These are phyloP conservation scores for Leucophenga montana DNA, from an alignment of 2,888 invertebrate species.

Conservation along the genomic window DNA sequence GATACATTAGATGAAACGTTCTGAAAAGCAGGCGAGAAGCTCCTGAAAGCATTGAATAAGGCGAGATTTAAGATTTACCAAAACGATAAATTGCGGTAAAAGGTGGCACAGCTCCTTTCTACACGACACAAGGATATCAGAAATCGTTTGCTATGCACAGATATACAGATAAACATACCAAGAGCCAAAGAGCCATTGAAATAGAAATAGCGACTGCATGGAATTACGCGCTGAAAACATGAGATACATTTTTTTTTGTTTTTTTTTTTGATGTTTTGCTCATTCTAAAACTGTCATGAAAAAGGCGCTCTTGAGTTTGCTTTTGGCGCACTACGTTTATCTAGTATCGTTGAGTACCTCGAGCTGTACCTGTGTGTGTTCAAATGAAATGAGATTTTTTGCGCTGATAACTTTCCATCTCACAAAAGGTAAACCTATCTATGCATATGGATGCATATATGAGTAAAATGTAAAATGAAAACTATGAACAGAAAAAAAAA, in stretches of 20 bases:
- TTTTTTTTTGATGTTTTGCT: not conserved
- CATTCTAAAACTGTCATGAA: too few species aligned
- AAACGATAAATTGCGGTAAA: constrained; percentile 62
- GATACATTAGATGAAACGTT: constrained; percentile 37
- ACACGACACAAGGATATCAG: constrained; percentile 30
- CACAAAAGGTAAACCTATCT: constrained; percentile 34
- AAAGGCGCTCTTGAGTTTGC: not conserved
- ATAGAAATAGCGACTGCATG: constrained; percentile 32
- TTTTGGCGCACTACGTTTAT: too few species aligned
- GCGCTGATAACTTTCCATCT: constrained; percentile 45
- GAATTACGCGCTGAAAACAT: constrained; percentile 53
- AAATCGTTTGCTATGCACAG: not conserved
- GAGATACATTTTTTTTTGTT: constrained; percentile 30
- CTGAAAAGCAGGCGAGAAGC: constrained; percentile 38
- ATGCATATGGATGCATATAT: constrained; percentile 15
- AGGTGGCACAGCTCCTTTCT: constrained; percentile 46
- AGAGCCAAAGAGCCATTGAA: not conserved
- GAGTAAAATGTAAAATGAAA: too few species aligned
- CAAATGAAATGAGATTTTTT: constrained; percentile 61
- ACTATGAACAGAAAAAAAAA: constrained; percentile 17
- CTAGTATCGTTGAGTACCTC: too few species aligned
- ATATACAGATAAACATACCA: constrained; percentile 8
- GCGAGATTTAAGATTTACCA: constrained; percentile 54
- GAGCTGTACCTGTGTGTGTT: constrained; percentile 32
- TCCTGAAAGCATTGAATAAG: constrained; percentile 34